Evolutionary conservation across 2,797 vertebrate genomes (phyloP).

Genomic region (Gambusia yucatana): DNA sequence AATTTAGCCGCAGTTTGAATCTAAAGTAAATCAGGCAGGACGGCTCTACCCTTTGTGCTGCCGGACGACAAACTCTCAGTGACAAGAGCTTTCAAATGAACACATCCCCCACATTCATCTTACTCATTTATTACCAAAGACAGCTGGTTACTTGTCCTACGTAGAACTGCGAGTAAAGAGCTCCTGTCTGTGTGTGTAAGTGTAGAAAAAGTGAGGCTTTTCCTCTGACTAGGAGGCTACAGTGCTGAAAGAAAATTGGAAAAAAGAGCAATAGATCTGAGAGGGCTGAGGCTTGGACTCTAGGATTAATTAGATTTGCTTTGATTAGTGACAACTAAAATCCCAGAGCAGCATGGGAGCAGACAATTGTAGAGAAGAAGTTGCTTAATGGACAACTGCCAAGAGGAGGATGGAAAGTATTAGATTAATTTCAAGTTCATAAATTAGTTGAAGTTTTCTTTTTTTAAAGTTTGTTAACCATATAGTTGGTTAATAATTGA

Average conservation of each 20-base stretch:
- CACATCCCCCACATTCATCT: conserved; percentile 80
- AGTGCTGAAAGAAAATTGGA: conserved; percentile 43
- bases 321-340: conserved; percentile 63
- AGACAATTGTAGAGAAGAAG: conserved; percentile 29
- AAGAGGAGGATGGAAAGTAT: conserved; percentile 3
- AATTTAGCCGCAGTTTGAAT: conserved; percentile 84
- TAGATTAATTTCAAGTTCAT: conserved; percentile 11
- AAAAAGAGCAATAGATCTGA: conserved; percentile 46
- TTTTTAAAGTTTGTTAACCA: conserved; percentile 13
- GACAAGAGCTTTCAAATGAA: conserved; percentile 72
- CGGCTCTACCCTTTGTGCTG: conserved; percentile 71
- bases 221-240: conserved; percentile 33
- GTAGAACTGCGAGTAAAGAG: conserved; percentile 68
- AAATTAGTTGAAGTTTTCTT: conserved; percentile 21
- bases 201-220: conserved; percentile 35
- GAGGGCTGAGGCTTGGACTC: conserved; percentile 25
- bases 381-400: conserved; percentile 6
- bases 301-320: conserved; percentile 55
- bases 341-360: conserved; percentile 34
- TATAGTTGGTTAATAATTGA: conserved; percentile 8
- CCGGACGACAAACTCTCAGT: conserved; percentile 66
- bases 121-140: conserved; percentile 68
- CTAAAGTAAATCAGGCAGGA: conserved; percentile 82
- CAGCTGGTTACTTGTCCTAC: conserved; percentile 64
- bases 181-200: conserved; percentile 53